Percentiles rank a stretch among this genome's conserved stretches.
Evolutionary conservation across 92 coral and sea anemone genomes (phyloP).

Genomic region (Epizoanthus fatuus): DNA sequence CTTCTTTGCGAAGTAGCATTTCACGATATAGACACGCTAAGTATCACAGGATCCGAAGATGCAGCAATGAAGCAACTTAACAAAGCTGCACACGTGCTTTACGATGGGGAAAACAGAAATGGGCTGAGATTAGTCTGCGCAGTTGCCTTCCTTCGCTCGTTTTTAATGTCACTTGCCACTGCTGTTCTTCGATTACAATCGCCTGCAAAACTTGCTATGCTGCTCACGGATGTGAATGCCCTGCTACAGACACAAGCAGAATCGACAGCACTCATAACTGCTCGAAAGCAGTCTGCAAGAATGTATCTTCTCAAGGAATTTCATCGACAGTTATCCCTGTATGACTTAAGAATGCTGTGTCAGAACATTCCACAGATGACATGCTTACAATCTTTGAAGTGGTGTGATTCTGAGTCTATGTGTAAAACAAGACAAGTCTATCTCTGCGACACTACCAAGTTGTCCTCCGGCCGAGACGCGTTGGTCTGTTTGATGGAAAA

Average conservation of each 20-base stretch:
- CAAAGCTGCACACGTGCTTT: slow-evolving; percentile 63
- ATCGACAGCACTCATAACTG: slow-evolving; percentile 14
- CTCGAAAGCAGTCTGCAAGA: slow-evolving; percentile 45
- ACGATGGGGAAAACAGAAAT: slow-evolving; percentile 47
- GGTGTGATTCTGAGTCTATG: slow-evolving; percentile 49
- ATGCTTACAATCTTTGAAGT: slow-evolving; percentile 46
- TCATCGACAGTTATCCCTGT: slow-evolving; percentile 60
- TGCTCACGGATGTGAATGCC: slow-evolving; percentile 73
- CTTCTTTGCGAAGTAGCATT: slow-evolving; percentile 86
- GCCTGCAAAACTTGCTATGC: slow-evolving; percentile 52
- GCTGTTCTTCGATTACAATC: slow-evolving; percentile 54
- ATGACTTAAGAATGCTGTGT: slow-evolving; percentile 70
- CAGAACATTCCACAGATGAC: slow-evolving; percentile 64
- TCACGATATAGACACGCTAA: slow-evolving; percentile 59
- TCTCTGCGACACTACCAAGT: slow-evolving; percentile 21
- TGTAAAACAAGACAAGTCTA: slow-evolving; percentile 48
- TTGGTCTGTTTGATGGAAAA: slow-evolving; percentile 67
- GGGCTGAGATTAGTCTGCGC: slow-evolving; percentile 78
- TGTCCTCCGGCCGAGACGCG: slow-evolving; percentile 71
- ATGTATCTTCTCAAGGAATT: slow-evolving; percentile 88
- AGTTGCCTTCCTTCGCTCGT: slow-evolving; percentile 82
- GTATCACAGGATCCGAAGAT: slow-evolving; percentile 77
- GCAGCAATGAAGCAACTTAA: slow-evolving; percentile 64
- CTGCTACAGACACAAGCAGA: slow-evolving; percentile 38
- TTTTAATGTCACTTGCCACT: slow-evolving; percentile 69